Conservation (phyloP, 2,797 vertebrate species). For the Jordanella pulchra region DNA sequence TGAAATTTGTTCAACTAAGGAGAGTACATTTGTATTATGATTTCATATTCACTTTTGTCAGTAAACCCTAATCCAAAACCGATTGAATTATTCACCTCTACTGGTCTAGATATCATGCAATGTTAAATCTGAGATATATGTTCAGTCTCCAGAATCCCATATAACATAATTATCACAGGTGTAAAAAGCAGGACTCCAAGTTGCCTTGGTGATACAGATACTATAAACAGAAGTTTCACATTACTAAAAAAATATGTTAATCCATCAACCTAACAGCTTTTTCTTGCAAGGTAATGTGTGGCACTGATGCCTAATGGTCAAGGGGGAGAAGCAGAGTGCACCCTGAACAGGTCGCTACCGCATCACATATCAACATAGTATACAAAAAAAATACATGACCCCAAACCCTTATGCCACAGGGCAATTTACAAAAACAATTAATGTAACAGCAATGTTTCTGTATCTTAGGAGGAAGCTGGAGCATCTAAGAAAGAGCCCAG, state of each 20-base stretch:
- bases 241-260: not conserved
- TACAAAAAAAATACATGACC: not conserved
- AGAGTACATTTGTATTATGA: slow-evolving; percentile 27
- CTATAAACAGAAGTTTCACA: slow-evolving; percentile 1
- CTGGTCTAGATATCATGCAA: slow-evolving; percentile 46
- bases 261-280: not conserved
- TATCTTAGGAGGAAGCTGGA: not conserved
- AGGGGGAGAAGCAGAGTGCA: not conserved
- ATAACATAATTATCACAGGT: slow-evolving; percentile 60
- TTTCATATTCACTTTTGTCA: slow-evolving; percentile 16
- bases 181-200: slow-evolving; percentile 17
- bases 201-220: slow-evolving; percentile 30
- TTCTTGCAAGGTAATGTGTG: not conserved
- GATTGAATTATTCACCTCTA: slow-evolving; percentile 51
- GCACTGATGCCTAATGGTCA: not conserved
- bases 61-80: slow-evolving; percentile 23
- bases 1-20: slow-evolving; percentile 26
- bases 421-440: not conserved
- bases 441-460: not conserved
- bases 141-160: slow-evolving; percentile 16
- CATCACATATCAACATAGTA: not conserved
- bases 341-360: not conserved
- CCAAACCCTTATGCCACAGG: not conserved
- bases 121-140: slow-evolving; percentile 42
- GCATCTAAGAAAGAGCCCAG: not conserved